Base-by-base conservation (phyloP, 2,113 vertebrate species). In the Casuarius casuarius region DNA sequence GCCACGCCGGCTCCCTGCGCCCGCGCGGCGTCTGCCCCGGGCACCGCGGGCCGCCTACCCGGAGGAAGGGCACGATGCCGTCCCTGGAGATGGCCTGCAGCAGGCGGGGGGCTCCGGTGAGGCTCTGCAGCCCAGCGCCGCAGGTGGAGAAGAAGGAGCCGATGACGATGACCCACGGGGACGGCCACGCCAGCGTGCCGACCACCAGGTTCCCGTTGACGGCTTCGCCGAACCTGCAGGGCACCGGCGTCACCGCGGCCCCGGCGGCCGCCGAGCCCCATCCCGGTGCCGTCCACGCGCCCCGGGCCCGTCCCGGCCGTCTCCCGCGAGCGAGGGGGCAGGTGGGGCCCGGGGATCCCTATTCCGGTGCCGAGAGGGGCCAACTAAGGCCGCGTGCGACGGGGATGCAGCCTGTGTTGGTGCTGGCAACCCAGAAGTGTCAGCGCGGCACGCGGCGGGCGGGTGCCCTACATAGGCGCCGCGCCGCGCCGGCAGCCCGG, bases 131-230 rank as follows among this genome's bases (percentile, higher is more conserved):
- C 18, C 99, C 99, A 0, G 99, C 99, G 35, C 99, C 99, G 42
- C 99, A 99, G 3, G 99, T 99, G 87, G 99, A 99, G 97, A 99
- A 99, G 97, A 99, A 99, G 59, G 99, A 99, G 49, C 99, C 99
- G 17, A 99, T 98, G 96, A 99, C 99, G 26, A 99, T 99, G 91
- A 99, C 99, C 99, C 99, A 99, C 0, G 99, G 99, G 17, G 99
- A 99, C 0, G 99, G 99, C 99, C 99, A 99, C 2, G 99, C 99
- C 94, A 99, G 92, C 0, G 99, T 99, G 75, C 99, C 99, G 26
- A 99, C 99, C 94, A 99, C 99, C 97, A 99, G 96, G 95, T 99
- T 99, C 77, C 99, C 99, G 3, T 99, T 99, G 90, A 99, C 99
- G 0, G 99, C 99, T 96, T 99, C 99, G 22, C 99, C 99, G 42